These are phyloP conservation scores for Poeciliopsis occidentalis DNA, from an alignment of 2,113 vertebrate genomes.

Conservation along the genomic window DNA sequence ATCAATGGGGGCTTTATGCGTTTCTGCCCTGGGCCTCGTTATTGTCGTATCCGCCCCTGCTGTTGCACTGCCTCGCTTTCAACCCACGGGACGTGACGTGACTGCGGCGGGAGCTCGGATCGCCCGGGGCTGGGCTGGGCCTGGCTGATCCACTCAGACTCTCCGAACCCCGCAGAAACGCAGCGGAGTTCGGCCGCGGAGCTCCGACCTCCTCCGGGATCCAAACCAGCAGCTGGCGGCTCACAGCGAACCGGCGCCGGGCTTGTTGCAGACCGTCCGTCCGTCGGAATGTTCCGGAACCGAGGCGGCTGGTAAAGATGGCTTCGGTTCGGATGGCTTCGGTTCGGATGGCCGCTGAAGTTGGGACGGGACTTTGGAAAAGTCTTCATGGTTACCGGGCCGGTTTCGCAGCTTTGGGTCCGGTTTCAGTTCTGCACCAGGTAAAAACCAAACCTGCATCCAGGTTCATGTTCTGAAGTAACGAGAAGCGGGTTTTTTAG, in stretches of 20 bases:
- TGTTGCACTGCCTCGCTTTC: no score
- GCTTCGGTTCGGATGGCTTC: constrained; percentile 59
- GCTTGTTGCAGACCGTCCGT: neutral
- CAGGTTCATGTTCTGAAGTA: neutral
- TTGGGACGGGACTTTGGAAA: constrained; percentile 67
- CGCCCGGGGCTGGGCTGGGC: no score
- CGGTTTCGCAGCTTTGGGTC: constrained; percentile 7
- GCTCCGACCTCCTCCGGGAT: constrained; percentile 18
- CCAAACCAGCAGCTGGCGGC: neutral
- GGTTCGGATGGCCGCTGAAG: constrained; percentile 66
- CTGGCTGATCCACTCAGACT: constrained; percentile 5
- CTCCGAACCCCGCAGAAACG: neutral
- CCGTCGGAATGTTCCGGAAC: constrained; percentile 37
- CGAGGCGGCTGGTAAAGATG: constrained; percentile 49
- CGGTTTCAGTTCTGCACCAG: constrained; percentile 46
- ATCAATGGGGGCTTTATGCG: neutral
- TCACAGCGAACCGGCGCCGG: neutral
- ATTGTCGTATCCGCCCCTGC: neutral
- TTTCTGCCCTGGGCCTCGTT: neutral
- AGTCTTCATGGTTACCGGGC: constrained; percentile 43
- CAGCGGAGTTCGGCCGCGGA: constrained; percentile 9
- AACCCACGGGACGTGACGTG: neutral
- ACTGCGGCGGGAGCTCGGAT: no score
- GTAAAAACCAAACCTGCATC: constrained; percentile 35
- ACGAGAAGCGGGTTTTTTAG: no score